Percentiles rank a stretch among this genome's conserved stretches.
phyloP scores from a whole-genome alignment of 1,140 invertebrate species.

The Archegozetes longisetosus region DNA sequence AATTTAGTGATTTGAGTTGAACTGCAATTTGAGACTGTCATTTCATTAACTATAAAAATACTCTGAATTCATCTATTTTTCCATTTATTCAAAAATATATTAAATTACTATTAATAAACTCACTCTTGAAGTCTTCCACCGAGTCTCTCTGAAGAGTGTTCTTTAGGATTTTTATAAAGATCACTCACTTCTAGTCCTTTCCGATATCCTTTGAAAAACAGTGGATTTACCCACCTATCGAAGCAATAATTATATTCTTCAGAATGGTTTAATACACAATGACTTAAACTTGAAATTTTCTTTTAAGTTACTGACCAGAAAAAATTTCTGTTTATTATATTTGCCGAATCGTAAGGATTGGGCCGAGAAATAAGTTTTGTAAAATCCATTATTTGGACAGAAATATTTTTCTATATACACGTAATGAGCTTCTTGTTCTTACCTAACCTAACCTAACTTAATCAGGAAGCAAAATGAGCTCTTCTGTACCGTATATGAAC shows the following conservation, averaged over 20 bases:
- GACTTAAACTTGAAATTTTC: no score
- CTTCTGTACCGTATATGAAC: no score
- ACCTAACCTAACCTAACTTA: no score
- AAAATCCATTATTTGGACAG: constrained; percentile 6
- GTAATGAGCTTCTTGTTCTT: no score
- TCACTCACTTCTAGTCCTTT: constrained; percentile 47
- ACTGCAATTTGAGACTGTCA: no score
- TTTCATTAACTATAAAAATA: no score
- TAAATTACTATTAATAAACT: no score
- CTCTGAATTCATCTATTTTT: background rate
- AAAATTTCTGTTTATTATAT: constrained; percentile 4
- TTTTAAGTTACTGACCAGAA: constrained; percentile 11
- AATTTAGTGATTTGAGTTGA: no score
- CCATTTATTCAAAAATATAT: background rate
- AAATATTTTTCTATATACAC: no score
- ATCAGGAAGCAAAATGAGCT: no score
- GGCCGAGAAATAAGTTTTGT: background rate
- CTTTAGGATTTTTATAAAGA: constrained; percentile 47
- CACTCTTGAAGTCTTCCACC: constrained; percentile 39
- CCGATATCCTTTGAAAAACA: constrained; percentile 7
- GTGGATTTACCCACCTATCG: constrained; percentile 15
- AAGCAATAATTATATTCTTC: no score
- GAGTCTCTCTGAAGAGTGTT: constrained; percentile 37
- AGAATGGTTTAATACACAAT: no score
- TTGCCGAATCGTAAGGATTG: constrained; percentile 13